Percentiles rank a stretch among this genome's conserved stretches.
Conservation (phyloP, 2,113 vertebrate species). For the Leuciscus idus region DNA sequence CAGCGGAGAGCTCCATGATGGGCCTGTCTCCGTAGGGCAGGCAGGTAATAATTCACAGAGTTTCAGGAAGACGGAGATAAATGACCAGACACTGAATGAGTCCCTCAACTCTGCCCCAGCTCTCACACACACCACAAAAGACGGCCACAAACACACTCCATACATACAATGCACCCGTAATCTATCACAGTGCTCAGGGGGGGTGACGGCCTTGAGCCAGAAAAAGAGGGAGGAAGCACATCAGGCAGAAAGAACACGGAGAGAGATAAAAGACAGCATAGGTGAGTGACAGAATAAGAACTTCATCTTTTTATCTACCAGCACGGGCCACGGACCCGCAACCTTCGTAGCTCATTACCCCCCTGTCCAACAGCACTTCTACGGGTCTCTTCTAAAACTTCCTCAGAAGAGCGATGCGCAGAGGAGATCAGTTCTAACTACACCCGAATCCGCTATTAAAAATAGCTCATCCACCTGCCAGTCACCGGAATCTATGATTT, state of each 20-base stretch:
- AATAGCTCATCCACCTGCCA: no score
- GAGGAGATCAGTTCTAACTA: no score
- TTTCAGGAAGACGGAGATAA: conserved; percentile 41
- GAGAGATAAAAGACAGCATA: conserved; percentile 24
- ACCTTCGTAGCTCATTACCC: conserved; percentile 12
- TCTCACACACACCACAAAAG: conserved; percentile 11
- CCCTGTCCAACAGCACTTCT: neutral
- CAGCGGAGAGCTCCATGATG: conserved; percentile 13
- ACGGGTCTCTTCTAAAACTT: neutral
- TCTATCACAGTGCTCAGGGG: neutral
- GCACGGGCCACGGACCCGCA: neutral
- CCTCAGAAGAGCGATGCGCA: no score
- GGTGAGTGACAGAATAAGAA: conserved; percentile 21
- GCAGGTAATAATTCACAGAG: conserved; percentile 49
- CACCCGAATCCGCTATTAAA: no score
- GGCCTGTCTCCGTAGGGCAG: conserved; percentile 13
- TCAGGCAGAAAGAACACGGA: conserved; percentile 23
- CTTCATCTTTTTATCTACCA: conserved; percentile 22
- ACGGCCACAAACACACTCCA: conserved; percentile 2
- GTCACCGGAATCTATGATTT: no score
- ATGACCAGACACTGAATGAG: conserved; percentile 25
- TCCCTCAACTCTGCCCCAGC: conserved; percentile 32
- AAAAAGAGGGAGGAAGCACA: conserved; percentile 15
- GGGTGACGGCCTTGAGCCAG: neutral
- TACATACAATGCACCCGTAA: neutral